These are phyloP conservation scores for Bembecia ichneumoniformis DNA, from an alignment of 2,888 invertebrate genomes.

Conservation along the genomic window DNA sequence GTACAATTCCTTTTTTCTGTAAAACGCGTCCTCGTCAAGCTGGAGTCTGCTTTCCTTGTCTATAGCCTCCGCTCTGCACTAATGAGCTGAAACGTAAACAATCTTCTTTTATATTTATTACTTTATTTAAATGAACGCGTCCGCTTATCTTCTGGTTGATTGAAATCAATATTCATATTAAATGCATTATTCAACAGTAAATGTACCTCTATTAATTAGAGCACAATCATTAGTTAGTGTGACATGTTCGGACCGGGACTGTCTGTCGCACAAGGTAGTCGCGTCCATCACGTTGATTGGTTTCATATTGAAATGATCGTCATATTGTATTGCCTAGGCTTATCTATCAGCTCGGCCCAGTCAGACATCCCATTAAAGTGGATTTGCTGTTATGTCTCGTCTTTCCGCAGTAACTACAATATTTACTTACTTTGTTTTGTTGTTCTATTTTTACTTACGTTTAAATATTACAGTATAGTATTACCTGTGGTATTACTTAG, in stretches of 20 bases:
- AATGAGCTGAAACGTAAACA: background rate
- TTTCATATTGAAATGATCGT: conserved; percentile 48
- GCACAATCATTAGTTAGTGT: conserved; percentile 38
- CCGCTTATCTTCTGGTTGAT: too few species aligned
- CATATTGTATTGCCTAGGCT: conserved; percentile 29
- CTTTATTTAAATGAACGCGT: too few species aligned
- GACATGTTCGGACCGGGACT: conserved; percentile 29
- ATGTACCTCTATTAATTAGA: conserved; percentile 40
- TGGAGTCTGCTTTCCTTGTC: too few species aligned
- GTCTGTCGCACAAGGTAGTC: conserved; percentile 13
- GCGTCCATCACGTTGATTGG: conserved; percentile 54
- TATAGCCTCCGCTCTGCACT: too few species aligned
- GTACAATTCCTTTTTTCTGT: too few species aligned
- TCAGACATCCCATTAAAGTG: conserved; percentile 26
- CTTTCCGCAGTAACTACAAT: conserved; percentile 11
- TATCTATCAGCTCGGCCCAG: conserved; percentile 26
- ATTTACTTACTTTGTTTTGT: background rate
- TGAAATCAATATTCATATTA: background rate
- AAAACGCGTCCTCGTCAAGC: too few species aligned
- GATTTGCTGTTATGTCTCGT: conserved; percentile 22
- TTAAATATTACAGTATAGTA: too few species aligned
- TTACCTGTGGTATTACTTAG: too few species aligned
- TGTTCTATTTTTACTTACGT: too few species aligned
- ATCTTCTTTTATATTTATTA: too few species aligned
- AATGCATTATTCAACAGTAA: background rate